A percentile compares a stretch with the other conserved stretches of the same genome.
Evolutionary conservation across 35 echinoderm and acorn worm genomes (phyloP).

Genomic region (Stichopus chloronotus): DNA sequence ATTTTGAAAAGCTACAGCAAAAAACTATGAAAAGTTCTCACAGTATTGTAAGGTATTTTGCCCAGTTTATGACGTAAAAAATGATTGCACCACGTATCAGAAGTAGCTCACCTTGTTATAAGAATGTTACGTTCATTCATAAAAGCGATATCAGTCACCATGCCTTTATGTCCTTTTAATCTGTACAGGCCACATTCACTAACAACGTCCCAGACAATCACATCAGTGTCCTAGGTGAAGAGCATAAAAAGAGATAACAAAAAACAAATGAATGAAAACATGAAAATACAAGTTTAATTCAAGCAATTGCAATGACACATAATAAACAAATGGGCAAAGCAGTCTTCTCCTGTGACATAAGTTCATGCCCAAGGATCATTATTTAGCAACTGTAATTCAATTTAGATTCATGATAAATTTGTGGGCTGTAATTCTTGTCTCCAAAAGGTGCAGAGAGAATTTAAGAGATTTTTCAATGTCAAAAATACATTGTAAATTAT

Average conservation of each 20-base stretch:
- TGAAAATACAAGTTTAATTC: slow-evolving; percentile 1
- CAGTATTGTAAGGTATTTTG: no score
- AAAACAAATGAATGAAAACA: background rate
- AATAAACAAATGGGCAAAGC: background rate
- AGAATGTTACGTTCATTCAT: slow-evolving; percentile 94
- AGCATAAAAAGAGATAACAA: no score
- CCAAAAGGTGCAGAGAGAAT: no score
- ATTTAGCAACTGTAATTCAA: no score
- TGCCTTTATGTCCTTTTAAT: slow-evolving; percentile 96
- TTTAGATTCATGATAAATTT: no score
- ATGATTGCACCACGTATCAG: no score
- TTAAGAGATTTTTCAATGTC: no score
- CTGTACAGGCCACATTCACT: slow-evolving; percentile 95
- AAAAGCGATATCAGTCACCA: slow-evolving; percentile 81
- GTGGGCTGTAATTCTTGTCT: no score
- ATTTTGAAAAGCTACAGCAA: no score
- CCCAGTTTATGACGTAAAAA: no score
- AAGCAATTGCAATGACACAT: background rate
- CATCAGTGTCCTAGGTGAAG: slow-evolving; percentile 82
- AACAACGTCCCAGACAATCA: slow-evolving; percentile 97
- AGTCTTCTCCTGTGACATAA: background rate
- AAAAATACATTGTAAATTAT: no score
- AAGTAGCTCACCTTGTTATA: slow-evolving; percentile 73
- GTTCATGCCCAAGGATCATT: background rate
- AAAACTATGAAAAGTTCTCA: no score